phyloP scores from a whole-genome alignment of 2,888 invertebrate genomes.

The Diloba caeruleocephala region DNA sequence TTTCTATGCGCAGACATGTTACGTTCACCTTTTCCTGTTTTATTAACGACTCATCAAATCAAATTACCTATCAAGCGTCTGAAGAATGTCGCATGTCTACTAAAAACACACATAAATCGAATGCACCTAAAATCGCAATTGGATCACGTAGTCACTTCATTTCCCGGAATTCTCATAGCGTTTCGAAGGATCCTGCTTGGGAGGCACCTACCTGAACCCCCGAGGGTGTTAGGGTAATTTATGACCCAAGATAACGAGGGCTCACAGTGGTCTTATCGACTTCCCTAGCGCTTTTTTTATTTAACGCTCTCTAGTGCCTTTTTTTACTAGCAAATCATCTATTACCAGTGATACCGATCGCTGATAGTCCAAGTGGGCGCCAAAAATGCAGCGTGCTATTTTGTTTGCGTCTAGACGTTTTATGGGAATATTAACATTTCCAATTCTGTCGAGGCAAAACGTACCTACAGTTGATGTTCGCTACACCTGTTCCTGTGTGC shows the following conservation, averaged over 20 bases:
- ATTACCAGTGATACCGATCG: conserved; percentile 79
- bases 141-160: conserved; percentile 88
- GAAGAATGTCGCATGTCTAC: conserved; percentile 63
- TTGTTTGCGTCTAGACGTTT: conserved; percentile 68
- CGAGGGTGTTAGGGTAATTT: conserved; percentile 86
- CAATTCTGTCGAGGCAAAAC: conserved; percentile 48
- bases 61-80: conserved; percentile 52
- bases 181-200: conserved; percentile 73
- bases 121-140: conserved; percentile 87
- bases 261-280: conserved; percentile 86
- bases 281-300: conserved; percentile 80
- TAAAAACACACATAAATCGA: conserved; percentile 74
- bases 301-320: conserved; percentile 74
- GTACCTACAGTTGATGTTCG: conserved; percentile 28
- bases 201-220: conserved; percentile 81
- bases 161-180: conserved; percentile 80
- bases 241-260: conserved; percentile 88
- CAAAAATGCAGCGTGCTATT: conserved; percentile 54
- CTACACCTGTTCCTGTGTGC: conserved; percentile 35
- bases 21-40: conserved; percentile 20
- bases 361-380: conserved; percentile 66
- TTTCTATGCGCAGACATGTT: conserved; percentile 21
- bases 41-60: conserved; percentile 40
- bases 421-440: conserved; percentile 55
- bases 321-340: conserved; percentile 85